Evolutionary conservation across 2,113 vertebrate genomes (phyloP), one percentile per base, ranked within the genome.

Genomic region (Erpornis zantholeuca): DNA sequence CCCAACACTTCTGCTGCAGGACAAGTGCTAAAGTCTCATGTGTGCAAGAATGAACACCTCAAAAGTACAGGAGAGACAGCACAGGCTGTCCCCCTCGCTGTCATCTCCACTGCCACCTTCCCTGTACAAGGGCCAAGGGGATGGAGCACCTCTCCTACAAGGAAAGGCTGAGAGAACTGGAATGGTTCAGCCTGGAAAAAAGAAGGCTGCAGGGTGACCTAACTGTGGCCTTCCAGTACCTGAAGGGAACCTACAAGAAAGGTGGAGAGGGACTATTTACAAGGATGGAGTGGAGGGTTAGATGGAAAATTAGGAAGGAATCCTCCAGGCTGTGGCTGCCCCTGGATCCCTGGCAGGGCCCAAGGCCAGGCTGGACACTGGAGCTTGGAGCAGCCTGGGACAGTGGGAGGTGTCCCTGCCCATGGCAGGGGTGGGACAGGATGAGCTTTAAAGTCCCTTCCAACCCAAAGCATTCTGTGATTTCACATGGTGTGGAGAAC

Each of bases 271-370:
- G 47, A 35, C 24, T 61, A 2, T 35, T 54, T 61, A 40, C 21
- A 35, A 40, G 9, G 28, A n/a, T 40, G n/a, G 29, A 61, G 17
- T 11, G 21, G 18, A 42, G 29, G 22, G 7, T 42, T 49, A 69
- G 16, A 27, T 31, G 7, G 15, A 14, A 33, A 61, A 35, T 23
- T 33, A 16, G 8, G n/a, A 76, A 47, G 8, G 9, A 75, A 31
- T 22, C 5, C 14, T 23, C n/a, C n/a, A n/a, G n/a, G 45, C n/a
- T n/a, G n/a, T 22, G 38, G 45, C 24, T 68, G 14, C 9, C 4
- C 47, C n/a, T 54, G 40, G n/a, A 25, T 29, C 38, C 45, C 61
- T 53, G 61, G 13, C 0, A 53, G 7, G 24, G 8, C 0, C 11
- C 59, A 17, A 42, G 42, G 9, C 40, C 49, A 56, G 50, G 66